Conservation (phyloP, 2,888 invertebrate genomes). For the Azorinus chamasolen region DNA sequence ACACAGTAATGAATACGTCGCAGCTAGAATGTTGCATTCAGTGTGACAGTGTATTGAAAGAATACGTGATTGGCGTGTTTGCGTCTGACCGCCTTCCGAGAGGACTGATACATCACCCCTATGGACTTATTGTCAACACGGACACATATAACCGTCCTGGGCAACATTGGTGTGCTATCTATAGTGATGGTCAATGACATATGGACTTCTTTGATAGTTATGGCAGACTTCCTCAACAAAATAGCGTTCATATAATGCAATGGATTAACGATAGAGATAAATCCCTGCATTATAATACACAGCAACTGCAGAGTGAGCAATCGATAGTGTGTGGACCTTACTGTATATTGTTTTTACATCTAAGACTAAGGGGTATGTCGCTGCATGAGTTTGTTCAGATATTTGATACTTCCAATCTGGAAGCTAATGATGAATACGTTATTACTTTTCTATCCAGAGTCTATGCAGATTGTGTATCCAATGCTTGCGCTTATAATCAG, state of each 20-base stretch:
- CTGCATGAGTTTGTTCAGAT: too few species aligned
- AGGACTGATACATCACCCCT: background rate
- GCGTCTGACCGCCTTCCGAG: constrained; percentile 29
- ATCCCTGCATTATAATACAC: background rate
- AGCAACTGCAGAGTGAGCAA: constrained; percentile 15
- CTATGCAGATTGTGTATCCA: too few species aligned
- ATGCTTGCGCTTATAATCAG: too few species aligned
- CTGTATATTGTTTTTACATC: constrained; percentile 26
- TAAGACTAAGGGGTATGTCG: constrained; percentile 7
- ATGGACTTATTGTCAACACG: constrained; percentile 22
- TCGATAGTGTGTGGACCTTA: constrained; percentile 32
- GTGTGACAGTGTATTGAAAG: constrained; percentile 23
- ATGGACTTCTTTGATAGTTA: constrained; percentile 28
- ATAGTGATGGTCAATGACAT: background rate
- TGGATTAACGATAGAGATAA: constrained; percentile 15
- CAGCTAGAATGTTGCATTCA: constrained; percentile 34
- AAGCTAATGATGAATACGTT: too few species aligned
- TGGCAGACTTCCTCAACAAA: constrained; percentile 10
- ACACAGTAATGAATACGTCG: constrained; percentile 35
- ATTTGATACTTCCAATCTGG: too few species aligned
- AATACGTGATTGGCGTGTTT: constrained; percentile 28
- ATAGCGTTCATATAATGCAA: constrained; percentile 3
- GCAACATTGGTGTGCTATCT: constrained; percentile 28
- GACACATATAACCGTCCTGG: constrained; percentile 15
- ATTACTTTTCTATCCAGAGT: too few species aligned